Evolutionary conservation across 2,113 vertebrate genomes (phyloP), one percentile per base, ranked within the genome.

Genomic region (Ia io): DNA sequence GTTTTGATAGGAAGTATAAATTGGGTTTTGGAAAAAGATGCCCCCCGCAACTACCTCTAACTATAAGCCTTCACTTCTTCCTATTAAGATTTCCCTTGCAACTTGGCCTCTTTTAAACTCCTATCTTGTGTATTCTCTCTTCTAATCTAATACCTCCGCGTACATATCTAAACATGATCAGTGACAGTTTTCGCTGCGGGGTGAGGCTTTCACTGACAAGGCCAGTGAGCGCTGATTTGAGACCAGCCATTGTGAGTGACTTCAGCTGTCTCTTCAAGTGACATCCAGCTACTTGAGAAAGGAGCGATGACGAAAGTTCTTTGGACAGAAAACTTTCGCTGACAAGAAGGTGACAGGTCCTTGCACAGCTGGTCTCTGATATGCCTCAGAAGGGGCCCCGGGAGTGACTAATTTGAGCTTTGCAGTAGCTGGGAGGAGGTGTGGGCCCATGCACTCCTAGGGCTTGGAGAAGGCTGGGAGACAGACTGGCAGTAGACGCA

Each of bases 251-350:
- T 99, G 99, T 98, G 98, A 98, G 98, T 99, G 98, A 99, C 98
- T 99, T 98, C 99, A 99, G 99, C 99, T 99, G 99, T 99, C 99
- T 99, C 98, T 98, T 98, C 98, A 98, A 99, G 98, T 99, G 99
- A 99, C 99, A 99, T 99, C 98, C 98, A 98, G 99, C 99, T 99
- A 98, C 98, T 98, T 98, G 98, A 98, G 98, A 97, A 98, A 99
- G 98, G 98, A 98, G 97, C 85, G 97, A 98, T 99, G 98, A 99
- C 98, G 98, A 98, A 99, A 99, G 98, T 99, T 99, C 98, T 99
- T 99, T 99, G 99, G 99, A 99, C 99, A 99, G 99, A 99, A 99
- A 99, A 99, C 98, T 99, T 99, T 99, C 98, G 95, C 98, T 99
- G 99, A 99, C 98, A 99, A 99, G 98, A 98, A 98, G 99, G 98